Conservation (phyloP, 2,797 vertebrate species). For the Rhynchotus rufescens region DNA sequence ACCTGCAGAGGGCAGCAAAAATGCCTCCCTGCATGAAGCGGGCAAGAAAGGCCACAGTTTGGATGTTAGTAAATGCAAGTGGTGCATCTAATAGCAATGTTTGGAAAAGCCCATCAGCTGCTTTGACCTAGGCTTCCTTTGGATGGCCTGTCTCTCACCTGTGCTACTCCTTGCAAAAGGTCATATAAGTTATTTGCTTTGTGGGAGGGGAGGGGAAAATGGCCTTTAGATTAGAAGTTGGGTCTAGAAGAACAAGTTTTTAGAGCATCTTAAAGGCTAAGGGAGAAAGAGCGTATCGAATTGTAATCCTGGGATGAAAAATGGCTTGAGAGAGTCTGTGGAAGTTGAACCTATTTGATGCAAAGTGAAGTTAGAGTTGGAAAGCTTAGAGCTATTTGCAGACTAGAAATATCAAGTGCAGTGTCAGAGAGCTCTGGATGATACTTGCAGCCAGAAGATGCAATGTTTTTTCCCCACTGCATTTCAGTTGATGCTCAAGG, state of each 20-base stretch:
- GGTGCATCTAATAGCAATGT: rapidly evolving
- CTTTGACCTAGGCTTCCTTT: not conserved
- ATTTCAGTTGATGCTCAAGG: not conserved
- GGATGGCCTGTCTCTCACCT: not conserved
- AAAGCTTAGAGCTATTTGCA: not conserved
- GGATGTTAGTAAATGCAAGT: not conserved
- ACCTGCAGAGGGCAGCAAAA: not conserved
- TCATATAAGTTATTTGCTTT: not conserved
- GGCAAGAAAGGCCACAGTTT: not conserved
- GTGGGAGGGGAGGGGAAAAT: not conserved
- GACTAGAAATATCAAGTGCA: not conserved
- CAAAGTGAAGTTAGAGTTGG: not conserved
- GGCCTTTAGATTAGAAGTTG: not conserved
- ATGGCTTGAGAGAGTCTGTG: rapidly evolving
- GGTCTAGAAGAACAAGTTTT: not conserved
- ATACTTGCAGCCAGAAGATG: not conserved
- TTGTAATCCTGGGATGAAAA: not conserved
- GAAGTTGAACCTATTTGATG: not conserved
- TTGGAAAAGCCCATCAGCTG: not conserved
- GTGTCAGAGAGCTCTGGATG: not conserved
- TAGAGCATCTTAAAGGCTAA: not conserved
- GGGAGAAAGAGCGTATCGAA: not conserved
- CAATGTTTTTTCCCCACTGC: not conserved
- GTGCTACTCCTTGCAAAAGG: not conserved
- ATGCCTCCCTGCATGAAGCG: not conserved